A percentile compares a stretch with the other conserved stretches of the same genome.
Conservation (phyloP, 2,113 vertebrate species). For the Lophochroa leadbeateri region DNA sequence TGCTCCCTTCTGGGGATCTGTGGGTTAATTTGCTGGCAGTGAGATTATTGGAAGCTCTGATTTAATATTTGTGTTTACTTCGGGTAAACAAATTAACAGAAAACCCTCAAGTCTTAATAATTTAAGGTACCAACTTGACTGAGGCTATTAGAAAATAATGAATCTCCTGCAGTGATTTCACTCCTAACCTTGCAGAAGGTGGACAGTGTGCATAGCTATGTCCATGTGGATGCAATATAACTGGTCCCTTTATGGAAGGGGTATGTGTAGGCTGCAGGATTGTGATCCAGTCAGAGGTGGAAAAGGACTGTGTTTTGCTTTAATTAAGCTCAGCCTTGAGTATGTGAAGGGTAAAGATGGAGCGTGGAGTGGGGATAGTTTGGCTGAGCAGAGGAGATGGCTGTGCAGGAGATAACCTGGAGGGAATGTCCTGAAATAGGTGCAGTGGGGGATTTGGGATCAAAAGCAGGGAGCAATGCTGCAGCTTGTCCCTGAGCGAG, state of each 20-base stretch:
- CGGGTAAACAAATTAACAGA: conserved; percentile 30
- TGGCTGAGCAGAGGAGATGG: accelerated
- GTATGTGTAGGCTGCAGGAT: not conserved
- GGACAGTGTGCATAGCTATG: not conserved
- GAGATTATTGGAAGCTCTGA: conserved; percentile 1
- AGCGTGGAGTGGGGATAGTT: not conserved
- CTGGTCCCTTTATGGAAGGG: not conserved
- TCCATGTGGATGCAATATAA: accelerated
- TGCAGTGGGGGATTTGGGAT: accelerated
- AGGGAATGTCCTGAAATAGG: not conserved
- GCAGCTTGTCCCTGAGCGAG: not conserved
- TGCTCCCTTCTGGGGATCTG: not conserved
- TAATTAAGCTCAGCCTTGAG: not conserved
- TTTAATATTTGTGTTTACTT: conserved; percentile 54
- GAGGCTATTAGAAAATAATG: not conserved
- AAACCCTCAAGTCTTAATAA: conserved; percentile 13
- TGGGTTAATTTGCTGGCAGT: conserved; percentile 18
- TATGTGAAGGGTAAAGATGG: not conserved
- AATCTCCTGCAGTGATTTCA: not conserved
- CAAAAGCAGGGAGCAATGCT: not conserved
- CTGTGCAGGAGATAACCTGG: not conserved
- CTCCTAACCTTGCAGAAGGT: not conserved
- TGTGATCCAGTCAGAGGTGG: not conserved
- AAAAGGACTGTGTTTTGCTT: not conserved
- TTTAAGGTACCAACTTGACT: not conserved